A percentile compares a stretch with the other conserved stretches of the same genome.
phyloP scores from a whole-genome alignment of 2,113 vertebrate species.

The Chloroceryle aenea region DNA sequence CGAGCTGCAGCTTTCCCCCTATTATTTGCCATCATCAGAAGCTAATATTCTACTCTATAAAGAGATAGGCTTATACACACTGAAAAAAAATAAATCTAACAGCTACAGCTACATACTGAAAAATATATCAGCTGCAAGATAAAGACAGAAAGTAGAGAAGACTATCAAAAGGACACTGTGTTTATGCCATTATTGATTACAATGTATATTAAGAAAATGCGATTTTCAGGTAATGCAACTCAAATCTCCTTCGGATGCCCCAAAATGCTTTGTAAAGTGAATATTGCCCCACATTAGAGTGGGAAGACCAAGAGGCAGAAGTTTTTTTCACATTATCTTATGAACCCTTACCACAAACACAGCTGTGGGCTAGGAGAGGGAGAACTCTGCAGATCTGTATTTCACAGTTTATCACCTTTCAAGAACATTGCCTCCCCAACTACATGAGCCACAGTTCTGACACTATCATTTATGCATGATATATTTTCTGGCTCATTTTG shows the following conservation, averaged over 20 bases:
- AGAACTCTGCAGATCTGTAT: background rate
- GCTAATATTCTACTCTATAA: background rate
- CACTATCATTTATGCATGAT: background rate
- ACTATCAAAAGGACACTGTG: background rate
- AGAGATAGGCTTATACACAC: fast-evolving
- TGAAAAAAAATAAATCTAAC: background rate
- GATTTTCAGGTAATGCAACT: background rate
- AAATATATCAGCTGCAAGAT: background rate
- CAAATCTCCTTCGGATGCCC: background rate
- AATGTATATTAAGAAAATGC: background rate
- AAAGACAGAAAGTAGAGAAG: background rate
- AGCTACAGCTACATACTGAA: background rate
- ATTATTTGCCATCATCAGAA: background rate
- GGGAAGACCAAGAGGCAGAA: background rate
- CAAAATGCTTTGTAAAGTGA: background rate
- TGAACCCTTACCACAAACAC: background rate
- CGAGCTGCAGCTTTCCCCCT: background rate
- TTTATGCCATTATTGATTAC: background rate
- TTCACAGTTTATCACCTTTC: background rate
- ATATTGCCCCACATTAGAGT: background rate
- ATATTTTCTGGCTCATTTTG: fast-evolving
- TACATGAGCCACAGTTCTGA: background rate
- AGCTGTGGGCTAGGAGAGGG: fast-evolving
- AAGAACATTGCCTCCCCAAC: background rate
- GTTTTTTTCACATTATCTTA: background rate